A percentile compares a stretch with the other conserved stretches of the same genome.
These are phyloP conservation scores for Oncopeltus fasciatus DNA, from an alignment of 1,140 invertebrate genomes.

Conservation along the genomic window DNA sequence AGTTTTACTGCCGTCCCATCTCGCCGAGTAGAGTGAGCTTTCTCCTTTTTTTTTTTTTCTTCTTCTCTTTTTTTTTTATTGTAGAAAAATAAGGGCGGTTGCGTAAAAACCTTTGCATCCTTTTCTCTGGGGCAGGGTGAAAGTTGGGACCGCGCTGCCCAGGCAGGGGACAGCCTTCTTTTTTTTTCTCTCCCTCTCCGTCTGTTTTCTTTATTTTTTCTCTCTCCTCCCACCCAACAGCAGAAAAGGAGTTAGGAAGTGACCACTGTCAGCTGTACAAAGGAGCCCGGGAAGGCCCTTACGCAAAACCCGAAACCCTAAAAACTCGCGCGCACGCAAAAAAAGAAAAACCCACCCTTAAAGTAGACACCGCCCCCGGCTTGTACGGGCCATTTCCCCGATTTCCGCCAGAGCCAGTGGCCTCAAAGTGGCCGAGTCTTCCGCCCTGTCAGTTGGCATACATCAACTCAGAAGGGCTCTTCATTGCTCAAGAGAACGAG, in stretches of 20 bases:
- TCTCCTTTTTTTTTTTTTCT: too few species aligned
- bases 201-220: too few species aligned
- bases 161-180: too few species aligned
- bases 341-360: neutral
- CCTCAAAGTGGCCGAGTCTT: neutral
- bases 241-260: neutral
- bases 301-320: neutral
- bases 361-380: neutral
- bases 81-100: too few species aligned
- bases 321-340: neutral
- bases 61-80: too few species aligned
- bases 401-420: neutral
- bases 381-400: neutral
- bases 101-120: too few species aligned
- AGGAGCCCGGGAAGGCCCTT: neutral
- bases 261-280: neutral
- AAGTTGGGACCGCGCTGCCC: too few species aligned
- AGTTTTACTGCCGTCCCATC: too few species aligned
- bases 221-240: too few species aligned
- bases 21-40: too few species aligned
- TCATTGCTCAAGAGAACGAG: neutral
- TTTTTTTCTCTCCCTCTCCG: too few species aligned
- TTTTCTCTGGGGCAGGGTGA: too few species aligned
- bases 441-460: neutral
- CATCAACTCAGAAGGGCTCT: neutral